phyloP scores from a whole-genome alignment of 2,113 vertebrate species.

The Embiotoca jacksoni region DNA sequence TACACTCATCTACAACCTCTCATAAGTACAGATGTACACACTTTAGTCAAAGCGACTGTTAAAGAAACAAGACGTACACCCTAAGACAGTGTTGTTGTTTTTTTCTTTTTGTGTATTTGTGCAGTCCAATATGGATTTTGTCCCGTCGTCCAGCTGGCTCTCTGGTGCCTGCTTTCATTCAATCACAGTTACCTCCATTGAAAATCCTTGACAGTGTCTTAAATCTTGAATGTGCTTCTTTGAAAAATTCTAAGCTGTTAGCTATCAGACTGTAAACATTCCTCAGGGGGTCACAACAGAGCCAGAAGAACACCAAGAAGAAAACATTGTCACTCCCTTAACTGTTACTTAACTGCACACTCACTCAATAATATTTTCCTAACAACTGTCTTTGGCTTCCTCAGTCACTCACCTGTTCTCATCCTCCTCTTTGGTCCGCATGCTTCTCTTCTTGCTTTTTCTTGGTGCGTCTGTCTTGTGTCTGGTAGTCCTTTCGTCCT shows the following conservation, averaged over 20 bases:
- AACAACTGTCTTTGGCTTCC: conserved; percentile 37
- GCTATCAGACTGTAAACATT: conserved; percentile 17
- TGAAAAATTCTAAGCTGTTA: conserved; percentile 28
- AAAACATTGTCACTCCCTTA: conserved; percentile 19
- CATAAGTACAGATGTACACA: conserved; percentile 15
- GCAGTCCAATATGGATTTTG: conserved; percentile 9
- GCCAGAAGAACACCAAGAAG: neutral
- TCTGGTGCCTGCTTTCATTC: neutral
- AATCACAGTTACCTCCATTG: conserved; percentile 20
- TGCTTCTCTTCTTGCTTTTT: conserved; percentile 43
- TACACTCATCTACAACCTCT: neutral
- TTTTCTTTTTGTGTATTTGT: conserved; percentile 8
- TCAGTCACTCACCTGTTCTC: conserved; percentile 64
- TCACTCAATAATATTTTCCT: conserved; percentile 29
- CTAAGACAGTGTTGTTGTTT: neutral
- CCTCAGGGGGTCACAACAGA: conserved; percentile 27
- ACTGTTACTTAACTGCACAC: conserved; percentile 39
- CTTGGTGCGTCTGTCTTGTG: conserved; percentile 27
- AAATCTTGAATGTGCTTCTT: conserved; percentile 60
- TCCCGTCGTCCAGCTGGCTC: neutral
- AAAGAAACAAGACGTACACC: conserved; percentile 1
- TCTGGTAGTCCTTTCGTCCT: conserved; percentile 71
- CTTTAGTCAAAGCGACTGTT: neutral
- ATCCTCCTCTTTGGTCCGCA: conserved; percentile 44
- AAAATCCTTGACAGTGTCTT: conserved; percentile 6